Evolutionary conservation across 2,113 vertebrate species (phyloP).

Genomic region (Garra rufa): DNA sequence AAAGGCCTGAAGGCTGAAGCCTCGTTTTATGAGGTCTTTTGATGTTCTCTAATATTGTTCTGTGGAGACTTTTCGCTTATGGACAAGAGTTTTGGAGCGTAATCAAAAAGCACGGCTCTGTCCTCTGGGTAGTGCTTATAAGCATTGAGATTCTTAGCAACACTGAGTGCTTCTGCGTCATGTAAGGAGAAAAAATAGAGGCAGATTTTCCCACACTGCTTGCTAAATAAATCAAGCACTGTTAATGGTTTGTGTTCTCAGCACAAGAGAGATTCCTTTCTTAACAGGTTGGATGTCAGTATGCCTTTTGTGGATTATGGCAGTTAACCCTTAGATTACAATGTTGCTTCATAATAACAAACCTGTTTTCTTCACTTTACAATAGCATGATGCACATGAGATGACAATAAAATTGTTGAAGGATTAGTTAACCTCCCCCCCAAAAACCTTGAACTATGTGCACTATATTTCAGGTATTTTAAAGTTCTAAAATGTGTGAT

Average conservation of each 20-base stretch:
- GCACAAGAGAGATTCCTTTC: neutral
- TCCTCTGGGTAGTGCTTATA: conserved; percentile 51
- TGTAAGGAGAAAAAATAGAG: conserved; percentile 57
- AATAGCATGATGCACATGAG: neutral
- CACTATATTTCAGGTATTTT: neutral
- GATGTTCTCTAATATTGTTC: conserved; percentile 49
- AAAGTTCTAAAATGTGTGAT: no score
- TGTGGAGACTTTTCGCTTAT: conserved; percentile 14
- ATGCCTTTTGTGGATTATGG: neutral
- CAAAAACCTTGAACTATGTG: no score
- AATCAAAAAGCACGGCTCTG: conserved; percentile 41
- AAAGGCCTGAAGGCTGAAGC: neutral
- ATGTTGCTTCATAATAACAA: neutral
- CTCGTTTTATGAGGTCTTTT: conserved; percentile 25
- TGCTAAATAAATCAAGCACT: conserved; percentile 35
- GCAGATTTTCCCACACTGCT: conserved; percentile 1
- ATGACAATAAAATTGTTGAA: neutral
- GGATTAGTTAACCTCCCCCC: neutral
- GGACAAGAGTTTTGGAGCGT: conserved; percentile 32
- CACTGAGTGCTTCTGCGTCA: conserved; percentile 55
- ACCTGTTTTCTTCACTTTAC: neutral
- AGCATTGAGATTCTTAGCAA: conserved; percentile 62
- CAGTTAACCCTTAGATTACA: neutral
- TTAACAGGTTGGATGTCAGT: neutral
- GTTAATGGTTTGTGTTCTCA: conserved; percentile 19